These are phyloP conservation scores for Drosophila repletoides DNA, from an alignment of 1,140 invertebrate species.

Conservation along the genomic window DNA sequence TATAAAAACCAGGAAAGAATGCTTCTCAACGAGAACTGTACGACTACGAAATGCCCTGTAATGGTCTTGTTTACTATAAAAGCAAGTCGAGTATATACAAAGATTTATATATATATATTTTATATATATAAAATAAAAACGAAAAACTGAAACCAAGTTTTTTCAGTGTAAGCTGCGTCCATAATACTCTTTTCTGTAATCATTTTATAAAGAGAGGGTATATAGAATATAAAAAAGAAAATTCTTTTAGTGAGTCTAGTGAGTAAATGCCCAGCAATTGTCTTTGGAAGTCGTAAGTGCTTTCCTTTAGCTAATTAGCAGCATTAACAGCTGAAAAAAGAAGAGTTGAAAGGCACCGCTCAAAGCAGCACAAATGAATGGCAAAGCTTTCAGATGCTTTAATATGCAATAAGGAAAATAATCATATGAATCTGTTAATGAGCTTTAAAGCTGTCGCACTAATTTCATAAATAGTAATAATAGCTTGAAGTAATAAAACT, in stretches of 20 bases:
- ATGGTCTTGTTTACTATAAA: background rate
- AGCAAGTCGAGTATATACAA: background rate
- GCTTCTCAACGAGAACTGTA: slow-evolving; percentile 3
- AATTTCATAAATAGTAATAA: too few species aligned
- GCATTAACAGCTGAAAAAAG: slow-evolving; percentile 39
- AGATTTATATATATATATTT: background rate
- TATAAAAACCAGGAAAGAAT: slow-evolving; percentile 30
- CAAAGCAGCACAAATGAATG: slow-evolving; percentile 21
- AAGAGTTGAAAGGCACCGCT: slow-evolving; percentile 25
- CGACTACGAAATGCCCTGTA: background rate
- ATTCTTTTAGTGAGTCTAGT: slow-evolving; percentile 27
- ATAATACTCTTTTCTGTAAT: background rate
- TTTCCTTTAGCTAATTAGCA: slow-evolving; percentile 62
- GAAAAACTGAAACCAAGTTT: too few species aligned
- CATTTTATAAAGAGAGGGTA: background rate
- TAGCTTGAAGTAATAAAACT: too few species aligned
- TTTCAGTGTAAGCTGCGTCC: too few species aligned
- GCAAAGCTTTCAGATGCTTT: slow-evolving; percentile 12
- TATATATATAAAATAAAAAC: background rate
- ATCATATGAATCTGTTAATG: background rate
- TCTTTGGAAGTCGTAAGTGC: slow-evolving; percentile 27
- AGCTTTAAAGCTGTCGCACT: too few species aligned
- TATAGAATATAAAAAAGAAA: slow-evolving; percentile 19
- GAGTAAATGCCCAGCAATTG: slow-evolving; percentile 60
- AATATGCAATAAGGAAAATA: slow-evolving; percentile 27